Base-by-base conservation (phyloP, 1,140 invertebrate genomes). In the Dolichoris vasculosae region DNA sequence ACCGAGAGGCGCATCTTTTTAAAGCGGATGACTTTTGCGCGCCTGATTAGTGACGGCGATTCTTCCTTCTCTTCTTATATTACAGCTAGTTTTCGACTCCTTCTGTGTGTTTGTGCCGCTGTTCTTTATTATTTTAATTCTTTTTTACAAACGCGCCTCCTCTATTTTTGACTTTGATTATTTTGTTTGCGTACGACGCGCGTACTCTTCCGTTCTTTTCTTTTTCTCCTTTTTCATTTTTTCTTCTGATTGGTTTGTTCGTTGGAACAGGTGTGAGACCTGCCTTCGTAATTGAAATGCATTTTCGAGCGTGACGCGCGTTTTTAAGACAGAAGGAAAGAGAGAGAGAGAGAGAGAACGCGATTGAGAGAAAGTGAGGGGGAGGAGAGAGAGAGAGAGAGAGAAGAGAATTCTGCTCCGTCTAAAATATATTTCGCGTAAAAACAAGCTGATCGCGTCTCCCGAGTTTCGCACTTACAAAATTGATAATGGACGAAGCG, bases 1-100 rank as follows among this genome's bases (percentile, higher is more conserved):
- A 64, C 51, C 32, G n/a, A 69, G 23, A 17, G 30, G 40, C 75
- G 15, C 82, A 11, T 71, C 76, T 80, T 84, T 84, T 84, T 79
- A 84, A 84, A 79, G 43, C 76, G 63, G 76, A 84, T 79, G 76
- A 84, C 83, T 79, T 79, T 84, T 84, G 63, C 63, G 63, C 76
- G 48, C 23, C 51, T 79, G 59, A 78, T 78, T 82, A 73, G 67
- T 82, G 69, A 73, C 48, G 81, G 51, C 69, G 81, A 82, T 82
- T 82, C 64, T n/a, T 75, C 48, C 40, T 67, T 82, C 40, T 73
- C 46, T 82, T 71, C 46, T 71, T 67, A 26, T 76, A n/a, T 76
- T 43, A 20, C 30, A 63, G 15, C 20, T 79, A 0, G n/a, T 1
- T 35, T 63, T 35, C 48, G 40, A 32, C 23, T 26, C 15, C 20